phyloP scores from a whole-genome alignment of 2,113 vertebrate species.

The Callithrix jacchus region DNA sequence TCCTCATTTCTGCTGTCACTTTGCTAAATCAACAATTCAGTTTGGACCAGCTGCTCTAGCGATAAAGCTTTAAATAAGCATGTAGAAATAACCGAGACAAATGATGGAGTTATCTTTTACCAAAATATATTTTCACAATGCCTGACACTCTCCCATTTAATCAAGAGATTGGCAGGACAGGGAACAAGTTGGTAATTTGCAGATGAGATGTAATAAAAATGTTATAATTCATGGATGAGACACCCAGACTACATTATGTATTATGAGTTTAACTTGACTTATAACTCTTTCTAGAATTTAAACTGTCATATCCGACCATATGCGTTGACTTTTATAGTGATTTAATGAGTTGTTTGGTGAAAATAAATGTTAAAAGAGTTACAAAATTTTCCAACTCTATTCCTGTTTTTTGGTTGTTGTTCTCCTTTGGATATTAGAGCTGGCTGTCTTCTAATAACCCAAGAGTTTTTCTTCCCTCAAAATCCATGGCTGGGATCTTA shows the following conservation, averaged over 20 bases:
- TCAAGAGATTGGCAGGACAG: conserved; percentile 76
- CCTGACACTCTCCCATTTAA: conserved; percentile 67
- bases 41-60: conserved; percentile 75
- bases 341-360: conserved; percentile 79
- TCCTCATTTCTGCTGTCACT: conserved; percentile 56
- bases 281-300: conserved; percentile 70
- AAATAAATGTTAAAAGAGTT: conserved; percentile 78
- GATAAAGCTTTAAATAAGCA: conserved; percentile 80
- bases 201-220: conserved; percentile 74
- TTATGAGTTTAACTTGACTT: conserved; percentile 71
- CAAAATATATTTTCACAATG: conserved; percentile 71
- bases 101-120: conserved; percentile 70
- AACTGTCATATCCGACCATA: conserved; percentile 70
- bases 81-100: conserved; percentile 75
- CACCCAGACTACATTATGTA: conserved; percentile 56
- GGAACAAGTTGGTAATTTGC: conserved; percentile 74
- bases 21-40: conserved; percentile 78
- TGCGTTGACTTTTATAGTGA: conserved; percentile 76
- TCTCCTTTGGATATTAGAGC: conserved; percentile 37
- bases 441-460: not conserved
- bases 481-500: not conserved
- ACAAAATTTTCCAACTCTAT: conserved; percentile 52
- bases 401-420: not conserved
- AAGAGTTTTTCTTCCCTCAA: not conserved
- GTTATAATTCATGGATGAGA: conserved; percentile 70